A percentile compares a stretch with the other conserved stretches of the same genome.
phyloP scores from a whole-genome alignment of 2,888 invertebrate species.

The Drosophila neotestacea region DNA sequence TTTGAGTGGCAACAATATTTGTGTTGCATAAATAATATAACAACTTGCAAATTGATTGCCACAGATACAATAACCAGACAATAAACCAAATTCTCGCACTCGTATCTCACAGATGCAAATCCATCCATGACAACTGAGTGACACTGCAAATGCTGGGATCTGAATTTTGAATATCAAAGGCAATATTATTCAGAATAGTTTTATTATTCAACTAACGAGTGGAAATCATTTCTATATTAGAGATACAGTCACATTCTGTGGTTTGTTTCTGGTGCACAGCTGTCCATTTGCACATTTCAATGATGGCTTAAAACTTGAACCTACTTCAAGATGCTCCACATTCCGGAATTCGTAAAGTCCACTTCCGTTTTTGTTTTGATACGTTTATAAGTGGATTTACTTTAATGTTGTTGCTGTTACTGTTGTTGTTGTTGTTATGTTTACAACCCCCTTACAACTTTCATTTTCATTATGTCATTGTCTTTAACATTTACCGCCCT shows the following conservation, averaged over 20 bases:
- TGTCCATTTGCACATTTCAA: constrained; percentile 9
- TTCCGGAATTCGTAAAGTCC: constrained; percentile 24
- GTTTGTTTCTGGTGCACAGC: not conserved
- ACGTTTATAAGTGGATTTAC: constrained; percentile 51
- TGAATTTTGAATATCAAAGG: not conserved
- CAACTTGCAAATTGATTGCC: constrained; percentile 57
- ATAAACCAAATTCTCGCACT: constrained; percentile 8
- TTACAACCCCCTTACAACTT: constrained; percentile 31
- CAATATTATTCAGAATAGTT: not conserved
- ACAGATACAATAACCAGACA: constrained; percentile 37
- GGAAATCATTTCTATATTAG: not conserved
- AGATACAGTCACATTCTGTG: not conserved
- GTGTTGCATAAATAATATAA: constrained; percentile 47
- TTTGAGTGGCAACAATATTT: constrained; percentile 41
- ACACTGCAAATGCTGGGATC: constrained; percentile 10
- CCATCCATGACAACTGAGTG: constrained; percentile 5
- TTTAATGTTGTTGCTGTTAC: constrained; percentile 15
- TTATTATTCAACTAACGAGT: not conserved
- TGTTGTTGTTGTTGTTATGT: constrained; percentile 6
- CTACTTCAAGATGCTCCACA: constrained; percentile 9
- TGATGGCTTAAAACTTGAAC: constrained; percentile 18
- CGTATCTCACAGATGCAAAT: constrained; percentile 22
- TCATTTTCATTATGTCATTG: constrained; percentile 63
- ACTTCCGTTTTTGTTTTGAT: constrained; percentile 45
- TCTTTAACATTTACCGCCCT: constrained; percentile 49